phyloP scores from a whole-genome alignment of 2,797 vertebrate species.

The Valencia hispanica region DNA sequence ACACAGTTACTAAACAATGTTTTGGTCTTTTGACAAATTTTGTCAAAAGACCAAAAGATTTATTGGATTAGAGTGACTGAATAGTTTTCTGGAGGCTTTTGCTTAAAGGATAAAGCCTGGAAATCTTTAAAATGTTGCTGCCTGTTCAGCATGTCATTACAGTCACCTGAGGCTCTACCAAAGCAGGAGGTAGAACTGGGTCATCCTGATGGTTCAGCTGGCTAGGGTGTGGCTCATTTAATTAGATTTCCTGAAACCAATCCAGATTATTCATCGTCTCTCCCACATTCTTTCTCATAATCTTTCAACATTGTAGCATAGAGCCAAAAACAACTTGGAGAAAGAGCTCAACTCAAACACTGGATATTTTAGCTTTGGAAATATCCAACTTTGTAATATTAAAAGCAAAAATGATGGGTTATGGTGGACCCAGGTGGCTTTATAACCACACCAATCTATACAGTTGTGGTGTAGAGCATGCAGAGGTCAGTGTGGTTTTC shows the following conservation, averaged over 20 bases:
- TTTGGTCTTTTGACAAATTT: too few species aligned
- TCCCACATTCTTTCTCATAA: neutral
- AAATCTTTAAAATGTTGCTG: neutral
- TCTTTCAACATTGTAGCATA: neutral
- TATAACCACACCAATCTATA: too few species aligned
- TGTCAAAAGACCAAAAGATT: neutral
- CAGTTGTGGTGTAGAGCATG: too few species aligned
- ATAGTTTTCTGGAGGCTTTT: neutral
- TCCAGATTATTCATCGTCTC: conserved; percentile 11
- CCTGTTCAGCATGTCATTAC: neutral
- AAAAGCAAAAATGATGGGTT: neutral
- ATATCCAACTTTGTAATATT: neutral
- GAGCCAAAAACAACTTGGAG: neutral
- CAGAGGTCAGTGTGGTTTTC: neutral
- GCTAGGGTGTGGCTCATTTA: conserved; percentile 19
- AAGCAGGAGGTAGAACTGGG: conserved; percentile 10
- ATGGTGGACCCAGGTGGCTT: neutral
- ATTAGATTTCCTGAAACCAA: conserved; percentile 25
- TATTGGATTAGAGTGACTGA: neutral
- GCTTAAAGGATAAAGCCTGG: neutral
- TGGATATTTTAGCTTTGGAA: neutral
- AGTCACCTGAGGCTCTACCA: conserved; percentile 2
- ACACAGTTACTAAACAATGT: neutral
- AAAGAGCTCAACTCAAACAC: neutral
- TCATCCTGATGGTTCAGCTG: conserved; percentile 16